phyloP scores from a whole-genome alignment of 1,140 invertebrate species.

The Gonatopus flavifemur region DNA sequence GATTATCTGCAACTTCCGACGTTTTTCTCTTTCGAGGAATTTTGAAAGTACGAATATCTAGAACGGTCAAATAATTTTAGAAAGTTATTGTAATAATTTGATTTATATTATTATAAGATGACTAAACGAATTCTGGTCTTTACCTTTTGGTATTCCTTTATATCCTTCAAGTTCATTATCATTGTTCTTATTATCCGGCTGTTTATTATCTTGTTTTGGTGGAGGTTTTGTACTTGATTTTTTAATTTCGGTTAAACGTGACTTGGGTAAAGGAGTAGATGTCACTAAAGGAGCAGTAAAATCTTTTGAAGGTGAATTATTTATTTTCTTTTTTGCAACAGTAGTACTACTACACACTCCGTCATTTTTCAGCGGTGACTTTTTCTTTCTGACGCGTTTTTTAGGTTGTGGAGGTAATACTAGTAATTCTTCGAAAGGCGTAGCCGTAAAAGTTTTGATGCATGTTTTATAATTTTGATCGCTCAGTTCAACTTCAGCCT shows the following conservation, averaged over 20 bases:
- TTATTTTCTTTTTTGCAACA: constrained; percentile 3
- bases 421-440: constrained; percentile 41
- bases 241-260: constrained; percentile 9
- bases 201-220: constrained; percentile 6
- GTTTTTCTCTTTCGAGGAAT: constrained; percentile 23
- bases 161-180: no score
- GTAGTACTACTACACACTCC: constrained; percentile 9
- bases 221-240: constrained; percentile 9
- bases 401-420: constrained; percentile 31
- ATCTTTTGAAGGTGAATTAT: not conserved
- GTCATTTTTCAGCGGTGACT: constrained; percentile 11
- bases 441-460: constrained; percentile 26
- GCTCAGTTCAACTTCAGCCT: constrained; percentile 22
- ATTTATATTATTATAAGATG: no score
- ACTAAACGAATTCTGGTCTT: no score
- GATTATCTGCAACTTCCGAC: no score
- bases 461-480: constrained; percentile 25
- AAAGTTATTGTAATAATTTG: no score
- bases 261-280: constrained; percentile 32
- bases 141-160: no score
- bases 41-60: constrained; percentile 16
- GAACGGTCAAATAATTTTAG: no score
- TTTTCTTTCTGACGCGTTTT: constrained; percentile 24
- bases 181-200: no score
- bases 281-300: constrained; percentile 26